Percentiles rank a stretch among this genome's conserved stretches.
phyloP scores from a whole-genome alignment of 2,113 vertebrate genomes.

The Trematocara variabile region DNA sequence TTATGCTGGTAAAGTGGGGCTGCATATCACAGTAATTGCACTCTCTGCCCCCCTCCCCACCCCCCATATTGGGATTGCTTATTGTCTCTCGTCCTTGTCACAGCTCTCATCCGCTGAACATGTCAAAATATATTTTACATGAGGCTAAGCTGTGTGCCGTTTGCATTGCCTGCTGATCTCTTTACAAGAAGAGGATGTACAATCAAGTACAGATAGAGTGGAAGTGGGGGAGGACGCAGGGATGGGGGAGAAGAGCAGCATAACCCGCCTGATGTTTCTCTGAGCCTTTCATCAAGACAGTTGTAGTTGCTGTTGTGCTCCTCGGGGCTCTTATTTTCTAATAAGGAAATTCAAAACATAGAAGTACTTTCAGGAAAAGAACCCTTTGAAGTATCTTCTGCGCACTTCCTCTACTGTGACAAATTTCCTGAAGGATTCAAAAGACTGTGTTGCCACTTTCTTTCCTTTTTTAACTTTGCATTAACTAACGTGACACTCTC shows the following conservation, averaged over 20 bases:
- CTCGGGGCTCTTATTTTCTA: neutral
- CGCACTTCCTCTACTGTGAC: neutral
- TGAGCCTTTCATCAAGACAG: constrained; percentile 34
- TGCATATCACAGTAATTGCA: neutral
- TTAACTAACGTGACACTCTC: neutral
- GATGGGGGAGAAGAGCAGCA: constrained; percentile 26
- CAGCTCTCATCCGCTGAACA: neutral
- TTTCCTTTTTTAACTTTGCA: neutral
- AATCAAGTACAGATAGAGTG: constrained; percentile 23
- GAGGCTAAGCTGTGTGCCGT: neutral
- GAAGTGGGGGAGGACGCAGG: constrained; percentile 6
- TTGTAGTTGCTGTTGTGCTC: neutral
- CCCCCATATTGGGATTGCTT: neutral
- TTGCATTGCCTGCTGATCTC: neutral
- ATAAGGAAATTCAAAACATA: neutral
- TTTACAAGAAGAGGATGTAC: constrained; percentile 27
- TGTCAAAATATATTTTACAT: constrained; percentile 3
- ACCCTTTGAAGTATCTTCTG: neutral
- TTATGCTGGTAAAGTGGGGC: neutral
- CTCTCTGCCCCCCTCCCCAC: neutral
- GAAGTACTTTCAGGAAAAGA: neutral
- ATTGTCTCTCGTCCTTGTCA: neutral
- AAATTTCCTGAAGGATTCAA: neutral
- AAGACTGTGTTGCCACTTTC: neutral
- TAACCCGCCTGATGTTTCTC: constrained; percentile 28